Evolutionary conservation across 1,140 invertebrate genomes (phyloP), one percentile per base, ranked within the genome.

Genomic region (Drosophila nasuta): DNA sequence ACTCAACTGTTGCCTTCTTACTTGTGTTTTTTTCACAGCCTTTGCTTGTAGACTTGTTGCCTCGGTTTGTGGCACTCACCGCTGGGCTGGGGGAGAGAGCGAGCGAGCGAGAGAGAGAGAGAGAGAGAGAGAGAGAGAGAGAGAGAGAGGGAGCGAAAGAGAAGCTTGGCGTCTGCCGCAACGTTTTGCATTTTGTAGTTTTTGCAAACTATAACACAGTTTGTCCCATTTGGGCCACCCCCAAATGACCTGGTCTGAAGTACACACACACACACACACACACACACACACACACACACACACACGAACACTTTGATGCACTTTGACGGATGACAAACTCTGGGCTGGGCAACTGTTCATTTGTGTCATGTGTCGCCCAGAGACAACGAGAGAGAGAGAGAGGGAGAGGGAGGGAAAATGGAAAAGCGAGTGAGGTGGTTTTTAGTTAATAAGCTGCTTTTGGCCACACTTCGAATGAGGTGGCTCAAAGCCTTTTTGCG

Each of bases 371-470:
- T 65, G 45, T 58, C 3, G 43, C 41, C 58, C 52, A 57, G 66
- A 56, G 38, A 20, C 11, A 49, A 28, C 48, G 11, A 28, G 49
- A n/a, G 20, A 28, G 25, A 20, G 6, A 20, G 28, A 41, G 38
- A 20, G 20, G 17, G 17, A 28, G 25, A 20, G 13, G 49, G 20
- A 28, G 25, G 20, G 20, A 20, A 2, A 20, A 20, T 20, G 52
- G 77, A 41, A 64, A 70, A 43, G 25, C 7, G 4, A 35, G 30
- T 7, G 51, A 43, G 38, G 38, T 58, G 58, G 54, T 72, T 72
- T 66, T 69, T 80, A 78, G 76, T 79, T 82, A 86, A 82, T 87
- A 87, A 87, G 83, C 83, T 73, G 83, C 83, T 87, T 87, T 87
- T 66, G 82, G 78, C 46, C 77, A 60, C 63, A 69, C 71, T 77